Evolutionary conservation across 2,888 invertebrate species (phyloP), one percentile per base, ranked within the genome.

Genomic region (Sceliomorpha sp.): DNA sequence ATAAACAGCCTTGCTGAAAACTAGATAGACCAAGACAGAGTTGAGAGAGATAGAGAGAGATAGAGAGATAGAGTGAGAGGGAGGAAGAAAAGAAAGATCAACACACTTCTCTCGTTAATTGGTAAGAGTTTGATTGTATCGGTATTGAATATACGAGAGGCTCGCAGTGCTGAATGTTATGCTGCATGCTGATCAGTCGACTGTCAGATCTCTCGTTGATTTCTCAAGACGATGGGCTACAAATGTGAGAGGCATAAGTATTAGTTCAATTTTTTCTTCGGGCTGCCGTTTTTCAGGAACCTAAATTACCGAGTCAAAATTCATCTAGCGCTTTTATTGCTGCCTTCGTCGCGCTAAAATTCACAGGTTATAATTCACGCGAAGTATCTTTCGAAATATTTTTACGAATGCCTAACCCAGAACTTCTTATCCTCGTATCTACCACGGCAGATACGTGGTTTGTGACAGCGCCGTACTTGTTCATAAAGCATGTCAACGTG

Each of bases 41-140:
- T 48, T 62, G 39, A 58, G 56, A 51, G 60, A 26, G 34, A 55
- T 50, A 45, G 51, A 47, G 40, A 50, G 24, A 37, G 1, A 32
- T 10, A 36, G 9, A 12, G n/a, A 13, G 10, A 24, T n/a, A n/a
- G n/a, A n/a, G n/a, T n/a, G n/a, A n/a, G n/a, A n/a, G n/a, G n/a
- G n/a, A n/a, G n/a, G n/a, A n/a, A 44, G 44, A 40, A 51, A 45
- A 51, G 53, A 42, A 59, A 64, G 53, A 66, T 45, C 66, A 53
- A 42, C 51, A 66, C 40, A 53, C 63, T 47, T 59, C 36, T 10
- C 69, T 74, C 74, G 76, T 79, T 79, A 79, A 81, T 79, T 79
- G 79, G 77, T 79, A 76, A 75, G 75, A 67, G 64, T 72, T 76
- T 73, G 78, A 81, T 79, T 79, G 70, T 75, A 80, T 80, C 80